A percentile compares a stretch with the other conserved stretches of the same genome.
phyloP scores from a whole-genome alignment of 2,888 invertebrate genomes.

The Vesta saturnalis region DNA sequence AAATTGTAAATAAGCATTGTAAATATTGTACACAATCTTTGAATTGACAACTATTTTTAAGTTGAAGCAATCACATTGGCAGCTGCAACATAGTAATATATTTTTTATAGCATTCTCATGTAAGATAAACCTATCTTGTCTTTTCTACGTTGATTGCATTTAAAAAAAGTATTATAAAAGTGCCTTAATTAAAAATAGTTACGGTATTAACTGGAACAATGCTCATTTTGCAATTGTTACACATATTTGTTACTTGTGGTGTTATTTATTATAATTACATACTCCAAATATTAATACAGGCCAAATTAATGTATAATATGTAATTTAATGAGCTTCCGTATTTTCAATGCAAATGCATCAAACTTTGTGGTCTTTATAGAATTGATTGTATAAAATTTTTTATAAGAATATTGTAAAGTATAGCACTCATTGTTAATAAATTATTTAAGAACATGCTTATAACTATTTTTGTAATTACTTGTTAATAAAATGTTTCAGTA shows the following conservation, averaged over 20 bases:
- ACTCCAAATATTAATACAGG: neutral
- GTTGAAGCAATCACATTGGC: neutral
- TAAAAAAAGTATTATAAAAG: conserved; percentile 8
- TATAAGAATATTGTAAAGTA: conserved; percentile 10
- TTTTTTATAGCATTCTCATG: neutral
- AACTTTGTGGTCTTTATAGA: neutral
- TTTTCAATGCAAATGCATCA: neutral
- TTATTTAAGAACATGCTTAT: conserved; percentile 37
- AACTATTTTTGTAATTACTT: conserved; percentile 41
- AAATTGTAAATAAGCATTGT: conserved; percentile 7
- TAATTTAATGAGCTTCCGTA: conserved; percentile 9
- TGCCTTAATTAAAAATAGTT: neutral
- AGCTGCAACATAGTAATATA: conserved; percentile 1
- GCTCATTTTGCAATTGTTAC: neutral
- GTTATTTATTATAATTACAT: neutral
- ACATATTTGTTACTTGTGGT: neutral
- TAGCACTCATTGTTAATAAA: conserved; percentile 24
- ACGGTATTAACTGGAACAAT: neutral
- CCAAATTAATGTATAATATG: neutral
- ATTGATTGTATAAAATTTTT: neutral
- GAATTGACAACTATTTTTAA: neutral
- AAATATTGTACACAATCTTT: conserved; percentile 2
- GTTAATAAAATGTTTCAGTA: conserved; percentile 36
- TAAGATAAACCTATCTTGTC: conserved; percentile 6
- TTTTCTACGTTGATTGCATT: conserved; percentile 3